Percentiles rank a stretch among this genome's conserved stretches.
phyloP scores from a whole-genome alignment of 2,113 vertebrate species.

The Andinoacara biseriatus region DNA sequence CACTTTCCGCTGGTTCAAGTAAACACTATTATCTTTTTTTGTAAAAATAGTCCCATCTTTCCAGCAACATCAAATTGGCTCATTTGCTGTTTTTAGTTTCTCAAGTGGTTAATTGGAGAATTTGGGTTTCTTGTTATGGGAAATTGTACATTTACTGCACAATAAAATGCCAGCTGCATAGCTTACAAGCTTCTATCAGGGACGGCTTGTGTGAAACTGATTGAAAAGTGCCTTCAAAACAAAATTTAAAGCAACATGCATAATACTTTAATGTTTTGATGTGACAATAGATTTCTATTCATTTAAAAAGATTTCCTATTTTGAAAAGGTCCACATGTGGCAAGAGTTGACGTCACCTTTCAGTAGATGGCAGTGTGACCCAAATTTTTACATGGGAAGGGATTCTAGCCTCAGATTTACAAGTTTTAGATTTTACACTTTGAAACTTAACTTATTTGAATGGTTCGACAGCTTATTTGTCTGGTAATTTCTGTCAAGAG shows the following conservation, averaged over 20 bases:
- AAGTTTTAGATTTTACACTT: not conserved
- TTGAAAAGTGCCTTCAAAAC: not conserved
- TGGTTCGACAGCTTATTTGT: slow-evolving; percentile 40
- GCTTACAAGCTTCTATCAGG: not conserved
- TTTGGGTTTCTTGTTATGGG: not conserved
- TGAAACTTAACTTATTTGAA: slow-evolving; percentile 8
- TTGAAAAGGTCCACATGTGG: not conserved
- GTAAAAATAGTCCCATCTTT: not conserved
- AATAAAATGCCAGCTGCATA: slow-evolving; percentile 4
- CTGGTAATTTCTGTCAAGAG: slow-evolving; percentile 8
- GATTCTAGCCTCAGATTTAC: not conserved
- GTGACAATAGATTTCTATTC: not conserved
- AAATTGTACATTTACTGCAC: slow-evolving; percentile 7
- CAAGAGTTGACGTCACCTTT: not conserved
- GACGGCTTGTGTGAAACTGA: not conserved
- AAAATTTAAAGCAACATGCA: not conserved
- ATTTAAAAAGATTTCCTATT: not conserved
- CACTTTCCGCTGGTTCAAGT: not conserved
- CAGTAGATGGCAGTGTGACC: slow-evolving; percentile 68
- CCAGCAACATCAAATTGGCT: not conserved
- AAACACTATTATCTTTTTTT: slow-evolving; percentile 1
- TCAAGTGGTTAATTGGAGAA: not conserved
- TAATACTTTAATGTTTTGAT: not conserved
- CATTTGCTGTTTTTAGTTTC: not conserved
- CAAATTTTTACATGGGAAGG: slow-evolving; percentile 36